Conservation (phyloP, 2,888 invertebrate species). For the Acronicta leporina region DNA sequence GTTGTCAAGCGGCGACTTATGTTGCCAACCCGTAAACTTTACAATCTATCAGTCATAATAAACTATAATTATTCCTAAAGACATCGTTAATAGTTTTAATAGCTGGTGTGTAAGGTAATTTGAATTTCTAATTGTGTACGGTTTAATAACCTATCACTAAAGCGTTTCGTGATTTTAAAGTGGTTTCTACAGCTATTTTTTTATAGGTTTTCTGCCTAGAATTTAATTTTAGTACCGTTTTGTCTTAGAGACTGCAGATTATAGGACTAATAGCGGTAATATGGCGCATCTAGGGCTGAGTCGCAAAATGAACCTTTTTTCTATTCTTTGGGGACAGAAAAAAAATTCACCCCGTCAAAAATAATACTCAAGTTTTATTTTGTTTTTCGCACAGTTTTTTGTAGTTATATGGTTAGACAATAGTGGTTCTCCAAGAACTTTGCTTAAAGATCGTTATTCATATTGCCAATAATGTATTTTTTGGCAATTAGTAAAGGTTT, state of each 20-base stretch:
- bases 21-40: background rate
- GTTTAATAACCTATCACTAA: slow-evolving; percentile 8
- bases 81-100: slow-evolving; percentile 12
- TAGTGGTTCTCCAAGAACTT: too few relatives aligned
- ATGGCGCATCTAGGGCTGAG: too few relatives aligned
- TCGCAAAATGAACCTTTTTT: too few relatives aligned
- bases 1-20: background rate
- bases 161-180: slow-evolving; percentile 16
- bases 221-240: slow-evolving; percentile 15
- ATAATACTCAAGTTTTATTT: too few relatives aligned
- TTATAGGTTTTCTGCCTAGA: slow-evolving; percentile 1
- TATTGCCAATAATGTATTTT: too few relatives aligned
- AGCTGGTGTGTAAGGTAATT: slow-evolving; percentile 13
- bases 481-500: too few relatives aligned
- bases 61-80: slow-evolving; percentile 15
- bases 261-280: too few relatives aligned
- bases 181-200: slow-evolving; percentile 9
- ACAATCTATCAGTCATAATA: slow-evolving; percentile 2
- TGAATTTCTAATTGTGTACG: slow-evolving; percentile 14
- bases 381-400: too few relatives aligned
- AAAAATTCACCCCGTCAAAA: too few relatives aligned
- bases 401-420: too few relatives aligned
- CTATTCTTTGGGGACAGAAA: too few relatives aligned
- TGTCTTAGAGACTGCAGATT: background rate
- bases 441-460: too few relatives aligned